Conservation (phyloP, 1,140 invertebrate species). For the Papilio polyxenes region DNA sequence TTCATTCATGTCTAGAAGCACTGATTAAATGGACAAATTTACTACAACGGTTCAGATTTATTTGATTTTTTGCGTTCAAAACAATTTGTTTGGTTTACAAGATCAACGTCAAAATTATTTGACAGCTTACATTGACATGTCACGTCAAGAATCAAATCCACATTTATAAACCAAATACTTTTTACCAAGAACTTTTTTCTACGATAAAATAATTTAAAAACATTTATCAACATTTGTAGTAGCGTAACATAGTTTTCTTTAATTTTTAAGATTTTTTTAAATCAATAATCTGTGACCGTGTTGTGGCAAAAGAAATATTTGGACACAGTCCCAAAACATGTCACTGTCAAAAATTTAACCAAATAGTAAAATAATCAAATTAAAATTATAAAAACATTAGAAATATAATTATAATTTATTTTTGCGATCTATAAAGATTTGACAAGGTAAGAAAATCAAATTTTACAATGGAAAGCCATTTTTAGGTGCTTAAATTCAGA, state of each 20-base stretch:
- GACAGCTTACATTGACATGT: not conserved
- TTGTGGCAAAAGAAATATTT: not conserved
- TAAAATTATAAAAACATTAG: not conserved
- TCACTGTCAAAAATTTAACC: not conserved
- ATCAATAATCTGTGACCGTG: not conserved
- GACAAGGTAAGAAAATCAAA: not conserved
- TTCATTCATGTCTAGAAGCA: slow-evolving; percentile 80
- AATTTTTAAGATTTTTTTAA: not conserved
- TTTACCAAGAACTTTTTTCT: no score
- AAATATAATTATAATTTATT: not conserved
- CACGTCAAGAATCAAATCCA: not conserved
- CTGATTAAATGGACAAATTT: not conserved
- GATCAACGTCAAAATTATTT: not conserved
- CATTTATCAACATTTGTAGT: not conserved
- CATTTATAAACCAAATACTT: not conserved
- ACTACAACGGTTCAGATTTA: not conserved
- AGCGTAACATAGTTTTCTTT: not conserved
- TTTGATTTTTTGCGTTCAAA: slow-evolving; percentile 25
- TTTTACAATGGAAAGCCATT: not conserved
- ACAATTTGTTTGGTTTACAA: slow-evolving; percentile 30
- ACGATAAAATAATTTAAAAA: not conserved
- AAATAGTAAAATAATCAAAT: not conserved
- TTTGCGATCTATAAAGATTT: slow-evolving; percentile 28
- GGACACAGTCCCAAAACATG: not conserved
- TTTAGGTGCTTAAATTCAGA: not conserved